These are phyloP conservation scores for Tetragonula carbonaria DNA, from an alignment of 2,888 invertebrate species.

Conservation along the genomic window DNA sequence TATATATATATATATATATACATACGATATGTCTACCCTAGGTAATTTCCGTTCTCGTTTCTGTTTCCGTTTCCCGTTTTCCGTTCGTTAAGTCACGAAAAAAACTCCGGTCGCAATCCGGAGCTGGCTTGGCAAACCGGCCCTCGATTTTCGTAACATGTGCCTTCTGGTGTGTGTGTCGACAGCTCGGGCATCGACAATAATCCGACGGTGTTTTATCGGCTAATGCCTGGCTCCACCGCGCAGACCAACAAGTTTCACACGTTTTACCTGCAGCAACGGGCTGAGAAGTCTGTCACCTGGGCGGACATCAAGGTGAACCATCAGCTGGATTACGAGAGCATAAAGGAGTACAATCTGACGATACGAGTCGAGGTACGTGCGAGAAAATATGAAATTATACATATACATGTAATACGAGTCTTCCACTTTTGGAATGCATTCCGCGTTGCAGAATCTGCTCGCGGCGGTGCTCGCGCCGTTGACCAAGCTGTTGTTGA, in stretches of 20 bases:
- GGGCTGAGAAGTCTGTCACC: constrained; percentile 95
- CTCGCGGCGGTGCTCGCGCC: neutral
- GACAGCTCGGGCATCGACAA: constrained; percentile 97
- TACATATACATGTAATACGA: too few species aligned
- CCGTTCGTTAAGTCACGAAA: constrained; percentile 64
- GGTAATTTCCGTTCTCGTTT: constrained; percentile 81
- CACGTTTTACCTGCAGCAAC: constrained; percentile 97
- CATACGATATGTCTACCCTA: constrained; percentile 58
- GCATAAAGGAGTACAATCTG: constrained; percentile 97
- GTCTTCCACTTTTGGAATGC: neutral
- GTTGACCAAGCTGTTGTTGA: neutral
- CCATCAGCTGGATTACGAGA: constrained; percentile 97
- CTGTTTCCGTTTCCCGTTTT: constrained; percentile 81
- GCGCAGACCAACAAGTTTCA: constrained; percentile 98
- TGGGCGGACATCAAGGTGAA: constrained; percentile 99
- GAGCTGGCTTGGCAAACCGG: constrained; percentile 14
- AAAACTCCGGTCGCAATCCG: constrained; percentile 44
- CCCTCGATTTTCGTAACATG: constrained; percentile 58
- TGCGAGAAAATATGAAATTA: neutral
- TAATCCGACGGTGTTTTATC: constrained; percentile 98
- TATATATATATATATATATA: constrained; percentile 52
- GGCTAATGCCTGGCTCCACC: constrained; percentile 97
- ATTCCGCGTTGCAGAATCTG: too few species aligned
- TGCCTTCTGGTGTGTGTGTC: constrained; percentile 74
- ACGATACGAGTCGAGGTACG: constrained; percentile 97